Percentiles rank a stretch among this genome's conserved stretches.
These are phyloP conservation scores for Colostygia pectinataria DNA, from an alignment of 2,888 invertebrate genomes.

Conservation along the genomic window DNA sequence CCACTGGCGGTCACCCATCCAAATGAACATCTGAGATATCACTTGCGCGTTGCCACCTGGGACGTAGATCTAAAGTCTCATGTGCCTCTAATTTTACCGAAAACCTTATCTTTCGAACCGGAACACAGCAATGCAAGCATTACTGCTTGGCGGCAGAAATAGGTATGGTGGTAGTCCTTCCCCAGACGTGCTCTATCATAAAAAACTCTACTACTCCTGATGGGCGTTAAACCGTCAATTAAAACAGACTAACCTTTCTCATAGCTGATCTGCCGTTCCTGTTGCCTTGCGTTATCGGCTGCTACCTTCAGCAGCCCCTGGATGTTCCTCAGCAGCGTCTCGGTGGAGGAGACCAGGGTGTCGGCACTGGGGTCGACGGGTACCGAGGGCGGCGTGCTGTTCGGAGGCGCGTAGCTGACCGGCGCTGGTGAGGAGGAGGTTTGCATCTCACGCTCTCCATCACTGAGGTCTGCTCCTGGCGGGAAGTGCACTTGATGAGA, in stretches of 20 bases:
- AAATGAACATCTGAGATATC: too few species aligned
- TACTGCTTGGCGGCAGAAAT: too few species aligned
- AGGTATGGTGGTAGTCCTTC: too few species aligned
- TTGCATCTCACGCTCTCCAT: conserved; percentile 87
- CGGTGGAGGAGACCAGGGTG: conserved; percentile 90
- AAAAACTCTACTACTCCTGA: too few species aligned
- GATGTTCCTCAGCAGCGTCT: conserved; percentile 96
- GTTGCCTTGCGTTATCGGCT: conserved; percentile 98
- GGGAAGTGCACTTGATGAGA: background rate
- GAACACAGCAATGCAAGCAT: too few species aligned
- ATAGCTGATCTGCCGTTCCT: conserved; percentile 97
- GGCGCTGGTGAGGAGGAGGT: conserved; percentile 84
- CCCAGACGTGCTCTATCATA: too few species aligned
- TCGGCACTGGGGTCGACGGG: conserved; percentile 77
- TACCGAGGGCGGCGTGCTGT: conserved; percentile 78
- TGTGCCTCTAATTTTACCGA: too few species aligned
- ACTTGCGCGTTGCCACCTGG: too few species aligned
- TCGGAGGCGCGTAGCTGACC: conserved; percentile 91
- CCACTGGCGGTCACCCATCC: too few species aligned
- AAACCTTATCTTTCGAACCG: too few species aligned
- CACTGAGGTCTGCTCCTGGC: conserved; percentile 87
- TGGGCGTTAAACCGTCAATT: too few species aligned
- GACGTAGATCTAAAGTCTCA: too few species aligned
- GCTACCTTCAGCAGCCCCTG: conserved; percentile 98
- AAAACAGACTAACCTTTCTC: conserved; percentile 92